Conservation (phyloP, 2,888 invertebrate genomes). For the Nysson spinosus region DNA sequence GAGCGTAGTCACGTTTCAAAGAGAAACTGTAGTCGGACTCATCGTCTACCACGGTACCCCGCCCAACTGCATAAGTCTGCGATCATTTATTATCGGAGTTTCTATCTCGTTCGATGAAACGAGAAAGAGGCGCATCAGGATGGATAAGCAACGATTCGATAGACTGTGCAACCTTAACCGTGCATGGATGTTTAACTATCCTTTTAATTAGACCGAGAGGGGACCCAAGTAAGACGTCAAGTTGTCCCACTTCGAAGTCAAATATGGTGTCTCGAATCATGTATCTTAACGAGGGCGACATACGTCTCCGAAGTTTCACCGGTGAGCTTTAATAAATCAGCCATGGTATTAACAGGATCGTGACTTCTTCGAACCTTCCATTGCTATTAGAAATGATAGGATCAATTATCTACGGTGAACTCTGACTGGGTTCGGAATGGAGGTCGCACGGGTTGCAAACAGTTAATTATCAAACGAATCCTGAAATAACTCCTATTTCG, state of each 20-base stretch:
- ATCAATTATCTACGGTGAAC: too few species aligned
- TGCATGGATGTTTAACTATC: constrained; percentile 37
- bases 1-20: constrained; percentile 40
- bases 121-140: constrained; percentile 7
- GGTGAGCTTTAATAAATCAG: not conserved
- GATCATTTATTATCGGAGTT: constrained; percentile 61
- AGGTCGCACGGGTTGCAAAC: too few species aligned
- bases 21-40: constrained; percentile 47
- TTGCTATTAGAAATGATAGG: too few species aligned
- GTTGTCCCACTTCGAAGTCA: too few species aligned
- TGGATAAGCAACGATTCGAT: constrained; percentile 18
- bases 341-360: constrained; percentile 7
- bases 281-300: not conserved
- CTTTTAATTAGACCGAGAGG: constrained; percentile 56
- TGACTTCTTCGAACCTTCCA: not conserved
- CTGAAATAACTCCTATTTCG: too few species aligned
- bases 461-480: too few species aligned
- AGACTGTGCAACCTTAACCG: constrained; percentile 9
- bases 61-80: constrained; percentile 33
- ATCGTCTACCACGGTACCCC: constrained; percentile 47
- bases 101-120: constrained; percentile 25
- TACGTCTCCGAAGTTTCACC: not conserved
- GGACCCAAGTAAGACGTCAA: constrained; percentile 51
- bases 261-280: not conserved
- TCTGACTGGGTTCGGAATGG: too few species aligned